Conservation (phyloP, 1,140 invertebrate species). For the Branchinecta lindahli region DNA sequence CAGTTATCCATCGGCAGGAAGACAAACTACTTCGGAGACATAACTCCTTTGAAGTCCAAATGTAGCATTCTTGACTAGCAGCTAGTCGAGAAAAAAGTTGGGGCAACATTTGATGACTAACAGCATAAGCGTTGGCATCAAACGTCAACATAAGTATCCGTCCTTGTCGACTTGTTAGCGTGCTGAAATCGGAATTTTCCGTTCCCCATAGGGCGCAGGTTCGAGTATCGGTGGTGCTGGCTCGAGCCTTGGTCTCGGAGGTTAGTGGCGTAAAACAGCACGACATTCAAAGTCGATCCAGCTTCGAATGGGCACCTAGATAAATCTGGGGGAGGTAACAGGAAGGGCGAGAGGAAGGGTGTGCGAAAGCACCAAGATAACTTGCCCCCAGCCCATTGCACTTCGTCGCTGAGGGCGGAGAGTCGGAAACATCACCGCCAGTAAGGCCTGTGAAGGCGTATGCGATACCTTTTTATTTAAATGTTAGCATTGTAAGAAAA, state of each 20-base stretch:
- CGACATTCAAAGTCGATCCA: neutral
- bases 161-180: neutral
- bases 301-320: neutral
- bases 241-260: neutral
- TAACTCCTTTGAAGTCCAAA: no score
- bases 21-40: no score
- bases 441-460: no score
- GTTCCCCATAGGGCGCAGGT: neutral
- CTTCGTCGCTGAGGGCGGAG: neutral
- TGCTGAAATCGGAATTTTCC: neutral
- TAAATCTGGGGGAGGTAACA: neutral
- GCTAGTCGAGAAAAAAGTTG: no score
- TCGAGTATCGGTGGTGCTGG: conserved; percentile 3
- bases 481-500: no score
- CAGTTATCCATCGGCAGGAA: no score
- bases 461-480: no score
- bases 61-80: no score
- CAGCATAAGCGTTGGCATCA: no score
- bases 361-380: no score
- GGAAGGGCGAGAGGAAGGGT: no score
- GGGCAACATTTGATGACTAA: no score
- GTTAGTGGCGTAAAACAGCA: neutral
- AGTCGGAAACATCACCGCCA: neutral
- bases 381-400: conserved; percentile 7
- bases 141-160: neutral